Conservation (phyloP, 2,797 vertebrate species). For the Gymnothorax reevesii region DNA sequence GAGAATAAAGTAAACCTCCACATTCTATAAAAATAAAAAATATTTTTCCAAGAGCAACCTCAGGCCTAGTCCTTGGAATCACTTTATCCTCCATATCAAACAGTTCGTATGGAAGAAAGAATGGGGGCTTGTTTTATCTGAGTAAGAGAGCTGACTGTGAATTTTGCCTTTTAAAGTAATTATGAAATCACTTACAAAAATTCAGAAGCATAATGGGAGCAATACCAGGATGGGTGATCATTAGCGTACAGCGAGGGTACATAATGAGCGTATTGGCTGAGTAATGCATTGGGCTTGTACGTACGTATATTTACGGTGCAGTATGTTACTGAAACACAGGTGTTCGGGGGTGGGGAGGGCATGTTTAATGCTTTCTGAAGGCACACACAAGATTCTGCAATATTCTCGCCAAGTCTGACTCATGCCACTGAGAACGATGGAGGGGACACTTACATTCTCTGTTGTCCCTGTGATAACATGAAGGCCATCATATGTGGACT, state of each 20-base stretch:
- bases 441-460: constrained; percentile 17
- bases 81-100: neutral
- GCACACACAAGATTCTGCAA: neutral
- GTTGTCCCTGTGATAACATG: constrained; percentile 18
- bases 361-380: neutral
- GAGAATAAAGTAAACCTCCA: neutral
- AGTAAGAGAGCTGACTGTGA: neutral
- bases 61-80: neutral
- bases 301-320: neutral
- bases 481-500: constrained; percentile 14
- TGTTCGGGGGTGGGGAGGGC: neutral
- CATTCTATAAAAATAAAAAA: neutral
- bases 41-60: neutral
- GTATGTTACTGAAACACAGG: too few relatives aligned
- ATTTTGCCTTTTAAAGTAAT: neutral
- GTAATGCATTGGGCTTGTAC: too few relatives aligned
- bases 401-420: constrained; percentile 8
- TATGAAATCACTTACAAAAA: too few relatives aligned
- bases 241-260: neutral
- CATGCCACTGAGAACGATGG: neutral
- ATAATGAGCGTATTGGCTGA: too few relatives aligned
- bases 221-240: neutral
- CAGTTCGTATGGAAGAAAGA: neutral
- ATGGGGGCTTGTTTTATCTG: neutral
- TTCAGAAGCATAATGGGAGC: too few relatives aligned